A percentile compares a stretch with the other conserved stretches of the same genome.
Evolutionary conservation across 2,888 invertebrate species (phyloP).

Genomic region (Entomobrya proxima): DNA sequence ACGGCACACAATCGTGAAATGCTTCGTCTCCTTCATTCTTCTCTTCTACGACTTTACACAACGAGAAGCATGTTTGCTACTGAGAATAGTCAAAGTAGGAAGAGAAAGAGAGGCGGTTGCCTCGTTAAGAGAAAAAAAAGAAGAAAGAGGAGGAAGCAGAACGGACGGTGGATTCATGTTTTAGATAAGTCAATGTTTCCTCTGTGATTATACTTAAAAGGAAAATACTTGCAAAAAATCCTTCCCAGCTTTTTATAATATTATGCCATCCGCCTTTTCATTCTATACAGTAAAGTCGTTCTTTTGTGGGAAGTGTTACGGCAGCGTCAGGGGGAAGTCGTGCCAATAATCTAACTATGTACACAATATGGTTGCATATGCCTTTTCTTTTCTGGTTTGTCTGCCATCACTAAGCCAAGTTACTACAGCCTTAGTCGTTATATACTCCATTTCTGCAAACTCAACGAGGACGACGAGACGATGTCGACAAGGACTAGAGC

Average conservation of each 20-base stretch:
- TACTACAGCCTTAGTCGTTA: background rate
- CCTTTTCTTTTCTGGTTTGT: background rate
- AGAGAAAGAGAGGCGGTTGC: constrained; percentile 22
- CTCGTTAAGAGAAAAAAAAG: constrained; percentile 38
- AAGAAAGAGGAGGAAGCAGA: constrained; percentile 32
- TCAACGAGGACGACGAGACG: constrained; percentile 7
- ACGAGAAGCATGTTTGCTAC: background rate
- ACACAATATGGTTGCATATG: background rate
- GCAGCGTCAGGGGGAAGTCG: constrained; percentile 37
- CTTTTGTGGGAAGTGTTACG: constrained; percentile 49
- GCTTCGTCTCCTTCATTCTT: constrained; percentile 4
- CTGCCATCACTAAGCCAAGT: background rate
- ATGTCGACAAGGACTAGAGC: background rate
- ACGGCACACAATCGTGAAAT: constrained; percentile 16
- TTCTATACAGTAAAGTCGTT: background rate
- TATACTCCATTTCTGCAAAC: constrained; percentile 28
- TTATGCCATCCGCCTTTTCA: constrained; percentile 51
- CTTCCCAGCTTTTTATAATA: constrained; percentile 37
- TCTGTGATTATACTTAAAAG: constrained; percentile 49
- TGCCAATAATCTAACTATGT: constrained; percentile 58
- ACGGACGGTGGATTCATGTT: constrained; percentile 59
- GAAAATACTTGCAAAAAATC: constrained; percentile 52
- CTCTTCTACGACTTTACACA: background rate
- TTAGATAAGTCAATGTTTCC: constrained; percentile 64
- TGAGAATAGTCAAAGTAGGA: background rate